These are phyloP conservation scores for Machimus rusticus DNA, from an alignment of 2,888 invertebrate genomes.

Conservation along the genomic window DNA sequence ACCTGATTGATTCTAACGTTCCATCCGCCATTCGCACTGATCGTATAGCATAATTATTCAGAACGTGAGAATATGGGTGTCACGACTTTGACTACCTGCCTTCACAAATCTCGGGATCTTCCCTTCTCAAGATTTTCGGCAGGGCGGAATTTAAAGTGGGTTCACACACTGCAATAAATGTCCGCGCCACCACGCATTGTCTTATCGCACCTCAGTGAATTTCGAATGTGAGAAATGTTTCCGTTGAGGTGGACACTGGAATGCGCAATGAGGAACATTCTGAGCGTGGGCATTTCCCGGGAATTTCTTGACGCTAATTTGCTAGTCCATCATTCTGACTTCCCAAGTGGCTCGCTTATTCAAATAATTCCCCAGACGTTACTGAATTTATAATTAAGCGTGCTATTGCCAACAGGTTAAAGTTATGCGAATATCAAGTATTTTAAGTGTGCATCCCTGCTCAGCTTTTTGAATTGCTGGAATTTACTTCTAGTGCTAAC, in stretches of 20 bases:
- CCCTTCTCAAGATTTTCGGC: not conserved
- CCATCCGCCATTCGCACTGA: not conserved
- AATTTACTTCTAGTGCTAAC: not conserved
- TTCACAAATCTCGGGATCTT: not conserved
- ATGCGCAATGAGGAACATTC: not conserved
- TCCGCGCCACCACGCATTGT: not conserved
- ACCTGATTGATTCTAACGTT: conserved; percentile 22
- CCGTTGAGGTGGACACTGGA: conserved; percentile 5
- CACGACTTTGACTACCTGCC: not conserved
- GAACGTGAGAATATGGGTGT: conserved; percentile 33
- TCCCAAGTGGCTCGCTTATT: not conserved
- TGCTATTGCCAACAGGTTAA: not conserved
- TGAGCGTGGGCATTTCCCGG: conserved; percentile 1
- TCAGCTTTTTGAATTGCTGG: not conserved
- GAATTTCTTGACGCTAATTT: conserved; percentile 11
- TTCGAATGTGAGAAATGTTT: conserved; percentile 13
- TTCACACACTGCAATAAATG: conserved; percentile 15
- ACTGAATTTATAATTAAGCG: conserved; percentile 8
- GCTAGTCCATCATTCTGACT: conserved; percentile 1
- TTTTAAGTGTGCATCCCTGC: not conserved
- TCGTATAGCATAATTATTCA: not conserved
- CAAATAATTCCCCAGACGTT: not conserved
- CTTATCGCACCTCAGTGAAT: not conserved
- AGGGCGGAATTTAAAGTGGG: conserved; percentile 1
- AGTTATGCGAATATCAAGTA: not conserved